Percentiles rank a stretch among this genome's conserved stretches.
Conservation (phyloP, 2,113 vertebrate species). For the Anguilla rostrata region DNA sequence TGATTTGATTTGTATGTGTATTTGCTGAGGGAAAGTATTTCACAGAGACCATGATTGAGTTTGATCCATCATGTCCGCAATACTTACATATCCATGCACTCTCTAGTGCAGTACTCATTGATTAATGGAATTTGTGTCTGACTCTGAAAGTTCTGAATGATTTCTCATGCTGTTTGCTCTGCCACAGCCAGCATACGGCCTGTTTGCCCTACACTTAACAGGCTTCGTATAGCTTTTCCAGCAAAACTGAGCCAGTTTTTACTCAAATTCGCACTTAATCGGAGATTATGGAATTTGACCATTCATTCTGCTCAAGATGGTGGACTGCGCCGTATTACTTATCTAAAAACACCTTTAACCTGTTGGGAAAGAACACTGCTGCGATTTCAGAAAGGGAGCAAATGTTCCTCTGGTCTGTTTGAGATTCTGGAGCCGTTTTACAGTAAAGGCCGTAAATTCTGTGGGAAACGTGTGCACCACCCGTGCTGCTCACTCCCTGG, state of each 20-base stretch:
- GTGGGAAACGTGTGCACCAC: background rate
- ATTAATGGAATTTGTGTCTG: too few species aligned
- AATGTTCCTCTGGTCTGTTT: background rate
- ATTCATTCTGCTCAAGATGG: background rate
- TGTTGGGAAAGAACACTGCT: background rate
- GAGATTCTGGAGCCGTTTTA: background rate
- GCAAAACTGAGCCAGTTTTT: background rate
- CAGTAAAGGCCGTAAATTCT: background rate
- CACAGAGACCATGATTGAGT: too few species aligned
- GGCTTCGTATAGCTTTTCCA: too few species aligned
- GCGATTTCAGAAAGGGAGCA: background rate
- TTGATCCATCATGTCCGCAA: too few species aligned
- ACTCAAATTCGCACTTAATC: background rate
- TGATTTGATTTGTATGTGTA: too few species aligned
- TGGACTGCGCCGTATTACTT: background rate
- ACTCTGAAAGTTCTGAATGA: too few species aligned
- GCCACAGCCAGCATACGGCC: too few species aligned
- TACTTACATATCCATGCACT: too few species aligned
- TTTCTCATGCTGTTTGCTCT: too few species aligned
- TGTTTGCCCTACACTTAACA: too few species aligned
- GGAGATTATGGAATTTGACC: background rate
- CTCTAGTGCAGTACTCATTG: too few species aligned
- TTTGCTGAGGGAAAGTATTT: too few species aligned
- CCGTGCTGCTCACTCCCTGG: background rate
- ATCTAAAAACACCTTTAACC: background rate